Evolutionary conservation across 30 jellyfish, hydroid and myxozoan genomes (phyloP).

Genomic region (Euphysa ruthae): DNA sequence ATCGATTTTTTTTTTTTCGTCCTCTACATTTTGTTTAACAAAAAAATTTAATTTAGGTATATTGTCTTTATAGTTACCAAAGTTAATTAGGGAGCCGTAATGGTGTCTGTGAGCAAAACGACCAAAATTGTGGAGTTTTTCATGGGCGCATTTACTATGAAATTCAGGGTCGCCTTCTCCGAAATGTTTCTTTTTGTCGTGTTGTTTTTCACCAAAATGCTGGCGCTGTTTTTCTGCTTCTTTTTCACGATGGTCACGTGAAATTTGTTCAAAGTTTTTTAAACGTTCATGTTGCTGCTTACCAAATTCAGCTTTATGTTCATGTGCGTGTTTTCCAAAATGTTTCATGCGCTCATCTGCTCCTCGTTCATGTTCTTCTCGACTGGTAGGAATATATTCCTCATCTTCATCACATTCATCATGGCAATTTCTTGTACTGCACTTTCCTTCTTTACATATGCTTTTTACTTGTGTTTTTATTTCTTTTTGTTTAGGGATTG

Average conservation of each 20-base stretch:
- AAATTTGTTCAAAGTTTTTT: neutral
- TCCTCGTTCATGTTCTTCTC: neutral
- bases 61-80: neutral
- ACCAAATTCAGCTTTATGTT: neutral
- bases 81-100: neutral
- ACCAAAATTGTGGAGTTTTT: neutral
- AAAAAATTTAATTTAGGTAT: neutral
- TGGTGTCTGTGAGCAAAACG: neutral
- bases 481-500: neutral
- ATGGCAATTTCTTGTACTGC: neutral
- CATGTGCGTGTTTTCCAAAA: constrained; percentile 1
- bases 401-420: constrained; percentile 19
- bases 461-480: neutral
- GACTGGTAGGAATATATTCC: neutral
- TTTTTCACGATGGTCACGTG: constrained; percentile 3
- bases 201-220: neutral
- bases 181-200: neutral
- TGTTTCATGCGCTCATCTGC: neutral
- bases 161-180: constrained; percentile 1
- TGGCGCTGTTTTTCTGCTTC: neutral
- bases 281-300: neutral
- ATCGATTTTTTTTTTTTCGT: too few relatives aligned
- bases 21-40: neutral
- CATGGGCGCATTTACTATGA: neutral
- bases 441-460: neutral